Percentiles rank a stretch among this genome's conserved stretches.
These are phyloP conservation scores for Sylvia borin DNA, from an alignment of 2,797 vertebrate species.

Conservation along the genomic window DNA sequence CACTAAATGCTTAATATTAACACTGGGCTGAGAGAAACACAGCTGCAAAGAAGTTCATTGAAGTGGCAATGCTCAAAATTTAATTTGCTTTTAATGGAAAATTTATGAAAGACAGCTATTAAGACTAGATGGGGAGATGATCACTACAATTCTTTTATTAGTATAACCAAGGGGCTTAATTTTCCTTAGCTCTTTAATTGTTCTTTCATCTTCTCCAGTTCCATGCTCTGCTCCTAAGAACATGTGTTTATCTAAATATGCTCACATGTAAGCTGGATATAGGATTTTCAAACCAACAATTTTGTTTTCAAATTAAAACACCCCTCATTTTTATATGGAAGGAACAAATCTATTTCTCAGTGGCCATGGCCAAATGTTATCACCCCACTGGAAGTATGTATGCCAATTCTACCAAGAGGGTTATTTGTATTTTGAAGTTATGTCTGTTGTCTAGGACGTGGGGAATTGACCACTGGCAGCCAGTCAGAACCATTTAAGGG, in stretches of 20 bases:
- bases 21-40: neutral
- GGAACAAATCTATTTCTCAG: neutral
- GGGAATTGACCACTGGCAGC: slow-evolving; percentile 3
- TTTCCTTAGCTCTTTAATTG: neutral
- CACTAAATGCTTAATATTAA: neutral
- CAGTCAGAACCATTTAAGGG: slow-evolving; percentile 13
- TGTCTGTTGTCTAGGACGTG: slow-evolving; percentile 49
- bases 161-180: neutral
- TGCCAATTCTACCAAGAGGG: neutral
- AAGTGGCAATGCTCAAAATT: neutral
- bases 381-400: neutral
- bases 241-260: neutral
- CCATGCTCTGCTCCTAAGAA: neutral
- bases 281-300: neutral
- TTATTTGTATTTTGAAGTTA: slow-evolving; percentile 19
- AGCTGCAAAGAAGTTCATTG: slow-evolving; percentile 10
- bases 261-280: neutral
- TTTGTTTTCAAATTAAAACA: neutral
- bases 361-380: neutral
- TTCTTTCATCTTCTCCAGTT: neutral
- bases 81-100: slow-evolving; percentile 28
- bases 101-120: slow-evolving; percentile 2
- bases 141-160: neutral
- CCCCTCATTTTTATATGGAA: neutral
- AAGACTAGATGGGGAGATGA: neutral